These are phyloP conservation scores for Hippocampus comes DNA, from an alignment of 2,113 vertebrate genomes.

Conservation along the genomic window DNA sequence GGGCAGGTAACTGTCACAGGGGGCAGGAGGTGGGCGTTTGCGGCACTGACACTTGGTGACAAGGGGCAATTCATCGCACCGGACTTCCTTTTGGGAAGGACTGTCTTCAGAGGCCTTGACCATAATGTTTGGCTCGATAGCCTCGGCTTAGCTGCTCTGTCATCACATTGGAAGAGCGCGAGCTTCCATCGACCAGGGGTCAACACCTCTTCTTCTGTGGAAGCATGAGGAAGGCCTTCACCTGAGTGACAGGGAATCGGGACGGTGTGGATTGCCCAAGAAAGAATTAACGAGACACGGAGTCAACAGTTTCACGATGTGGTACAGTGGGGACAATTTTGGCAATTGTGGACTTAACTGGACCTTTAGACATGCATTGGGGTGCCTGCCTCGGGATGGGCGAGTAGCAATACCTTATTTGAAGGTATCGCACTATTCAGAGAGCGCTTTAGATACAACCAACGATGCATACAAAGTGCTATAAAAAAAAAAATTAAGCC, in stretches of 20 bases:
- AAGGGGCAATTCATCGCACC: slow-evolving; percentile 55
- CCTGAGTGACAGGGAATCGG: slow-evolving; percentile 5
- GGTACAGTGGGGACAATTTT: no score
- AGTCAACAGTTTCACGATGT: not conserved
- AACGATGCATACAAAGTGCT: no score
- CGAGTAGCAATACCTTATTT: no score
- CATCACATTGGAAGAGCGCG: slow-evolving; percentile 9
- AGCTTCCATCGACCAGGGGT: slow-evolving; percentile 15
- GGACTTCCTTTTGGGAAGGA: slow-evolving; percentile 22
- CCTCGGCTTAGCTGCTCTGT: slow-evolving; percentile 29
- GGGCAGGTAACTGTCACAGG: slow-evolving; percentile 40
- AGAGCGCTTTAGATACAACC: no score
- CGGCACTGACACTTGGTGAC: slow-evolving; percentile 55
- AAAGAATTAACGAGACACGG: not conserved
- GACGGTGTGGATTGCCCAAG: not conserved
- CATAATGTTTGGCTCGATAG: not conserved
- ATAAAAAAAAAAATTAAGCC: no score
- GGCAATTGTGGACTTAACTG: no score
- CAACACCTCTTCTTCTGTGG: slow-evolving; percentile 11
- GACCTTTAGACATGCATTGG: no score
- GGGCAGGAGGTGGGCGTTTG: slow-evolving; percentile 37
- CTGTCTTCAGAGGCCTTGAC: slow-evolving; percentile 25
- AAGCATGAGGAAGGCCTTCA: slow-evolving; percentile 15
- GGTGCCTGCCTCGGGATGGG: no score
- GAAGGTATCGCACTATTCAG: no score